Evolutionary conservation across 1,140 invertebrate species (phyloP), one percentile per base, ranked within the genome.

Genomic region (Camponotus pennsylvanicus): DNA sequence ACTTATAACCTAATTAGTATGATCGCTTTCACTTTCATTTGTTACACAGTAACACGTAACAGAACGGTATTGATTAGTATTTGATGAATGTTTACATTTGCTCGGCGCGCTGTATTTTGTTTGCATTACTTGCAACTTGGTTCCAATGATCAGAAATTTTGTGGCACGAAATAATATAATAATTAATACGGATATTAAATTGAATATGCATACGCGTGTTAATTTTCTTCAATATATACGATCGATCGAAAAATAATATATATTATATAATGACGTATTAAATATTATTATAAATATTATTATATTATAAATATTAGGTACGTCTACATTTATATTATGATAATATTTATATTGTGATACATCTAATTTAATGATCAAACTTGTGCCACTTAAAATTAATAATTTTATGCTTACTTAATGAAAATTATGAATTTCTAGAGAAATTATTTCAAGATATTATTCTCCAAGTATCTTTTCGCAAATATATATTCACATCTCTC

Each of bases 1-100:
- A 45, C 11, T 69, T 69, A 42, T 21, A 9, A 67, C 42, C 34
- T 82, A 32, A 42, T 32, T 59, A 40, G 37, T 3, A 75, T n/a
- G 34, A 27, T 18, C 27, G 27, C 40, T 61, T 15, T 63, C 59
- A 59, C 27, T 32, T 63, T 37, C 63, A 34, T 61, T 75, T 71
- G 34, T 63, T 49, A 37, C 27, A 9, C 13, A 75, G 40, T 63
- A 57, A 83, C 27, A 40, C 3, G 59, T 27, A 84, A 84, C 59
- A 84, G 32, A 64, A 2, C n/a, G 1, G 32, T 63, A 76, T 77
- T 84, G 76, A 77, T 76, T 77, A 64, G 13, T 76, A 52, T 27
- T 45, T 37, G 37, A n/a, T 13, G 21, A n/a, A 13, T 59, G 80
- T 64, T 84, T 84, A 64, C 15, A 76, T 66, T 76, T 5, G 32